These are phyloP conservation scores for Plecotus auritus DNA, from an alignment of 2,113 vertebrate species.

Conservation along the genomic window DNA sequence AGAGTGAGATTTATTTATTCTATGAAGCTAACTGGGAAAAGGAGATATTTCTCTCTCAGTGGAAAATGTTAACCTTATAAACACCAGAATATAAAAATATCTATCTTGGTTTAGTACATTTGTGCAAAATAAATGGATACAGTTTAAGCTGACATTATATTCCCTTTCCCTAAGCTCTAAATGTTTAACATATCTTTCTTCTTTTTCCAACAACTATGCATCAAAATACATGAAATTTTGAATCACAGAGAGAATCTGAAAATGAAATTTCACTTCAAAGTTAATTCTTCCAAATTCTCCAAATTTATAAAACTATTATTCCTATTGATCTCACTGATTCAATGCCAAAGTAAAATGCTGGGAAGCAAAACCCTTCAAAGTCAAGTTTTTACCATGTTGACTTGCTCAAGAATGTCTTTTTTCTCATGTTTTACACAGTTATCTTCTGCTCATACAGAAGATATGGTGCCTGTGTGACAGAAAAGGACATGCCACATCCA, in stretches of 20 bases:
- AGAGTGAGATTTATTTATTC: background rate
- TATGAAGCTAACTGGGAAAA: background rate
- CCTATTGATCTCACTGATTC: background rate
- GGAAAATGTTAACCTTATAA: background rate
- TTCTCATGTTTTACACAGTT: background rate
- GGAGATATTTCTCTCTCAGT: background rate
- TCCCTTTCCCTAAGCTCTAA: background rate
- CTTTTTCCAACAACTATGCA: background rate
- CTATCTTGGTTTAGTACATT: background rate
- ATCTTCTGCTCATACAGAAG: background rate
- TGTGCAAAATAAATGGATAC: background rate
- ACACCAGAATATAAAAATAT: background rate
- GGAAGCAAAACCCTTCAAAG: background rate
- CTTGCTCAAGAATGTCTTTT: background rate
- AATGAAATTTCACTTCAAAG: background rate
- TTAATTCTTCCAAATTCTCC: background rate
- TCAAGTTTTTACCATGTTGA: background rate
- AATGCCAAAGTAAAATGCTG: background rate
- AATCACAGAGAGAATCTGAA: background rate
- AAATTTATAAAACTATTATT: background rate
- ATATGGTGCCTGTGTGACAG: background rate
- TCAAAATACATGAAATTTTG: background rate
- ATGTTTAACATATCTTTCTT: background rate
- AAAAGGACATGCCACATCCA: background rate
- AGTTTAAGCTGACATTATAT: background rate